Conservation (phyloP, 2,113 vertebrate genomes). For the Hucho hucho region DNA sequence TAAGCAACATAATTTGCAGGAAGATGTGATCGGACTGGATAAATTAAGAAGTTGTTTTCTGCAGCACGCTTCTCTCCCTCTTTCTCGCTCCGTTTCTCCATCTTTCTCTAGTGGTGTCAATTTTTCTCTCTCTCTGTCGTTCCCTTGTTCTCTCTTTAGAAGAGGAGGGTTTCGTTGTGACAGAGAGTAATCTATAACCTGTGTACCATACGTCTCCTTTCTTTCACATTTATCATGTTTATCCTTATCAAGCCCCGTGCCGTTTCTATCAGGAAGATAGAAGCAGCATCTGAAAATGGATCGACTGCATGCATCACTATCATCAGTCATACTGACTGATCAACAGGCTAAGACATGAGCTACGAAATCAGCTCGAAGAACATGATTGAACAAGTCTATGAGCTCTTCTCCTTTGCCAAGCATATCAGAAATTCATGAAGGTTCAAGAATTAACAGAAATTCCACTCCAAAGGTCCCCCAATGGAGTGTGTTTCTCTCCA, state of each 20-base stretch:
- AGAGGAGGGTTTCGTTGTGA: slow-evolving; percentile 16
- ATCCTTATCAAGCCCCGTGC: not conserved
- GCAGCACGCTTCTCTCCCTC: slow-evolving; percentile 14
- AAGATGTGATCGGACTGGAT: slow-evolving; percentile 63
- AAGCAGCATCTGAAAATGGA: not conserved
- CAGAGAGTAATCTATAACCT: slow-evolving; percentile 5
- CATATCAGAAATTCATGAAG: too few relatives aligned
- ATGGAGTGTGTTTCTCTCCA: not conserved
- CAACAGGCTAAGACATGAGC: not conserved
- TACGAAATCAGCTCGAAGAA: not conserved
- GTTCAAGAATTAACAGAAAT: not conserved
- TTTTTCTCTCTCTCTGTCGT: slow-evolving; percentile 25
- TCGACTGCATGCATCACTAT: not conserved
- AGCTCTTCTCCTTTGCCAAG: too few relatives aligned
- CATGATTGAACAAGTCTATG: too few relatives aligned
- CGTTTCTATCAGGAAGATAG: not conserved
- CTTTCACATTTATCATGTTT: not conserved
- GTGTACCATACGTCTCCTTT: not conserved
- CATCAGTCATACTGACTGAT: too few relatives aligned
- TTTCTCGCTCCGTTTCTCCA: slow-evolving; percentile 11
- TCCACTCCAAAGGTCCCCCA: not conserved
- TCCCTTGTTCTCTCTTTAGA: slow-evolving; percentile 17
- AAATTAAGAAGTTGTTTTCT: slow-evolving; percentile 41
- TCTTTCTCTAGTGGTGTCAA: not conserved
- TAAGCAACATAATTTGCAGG: slow-evolving; percentile 67